Base-by-base conservation (phyloP, 2,113 vertebrate genomes). In the Tyto alba region DNA sequence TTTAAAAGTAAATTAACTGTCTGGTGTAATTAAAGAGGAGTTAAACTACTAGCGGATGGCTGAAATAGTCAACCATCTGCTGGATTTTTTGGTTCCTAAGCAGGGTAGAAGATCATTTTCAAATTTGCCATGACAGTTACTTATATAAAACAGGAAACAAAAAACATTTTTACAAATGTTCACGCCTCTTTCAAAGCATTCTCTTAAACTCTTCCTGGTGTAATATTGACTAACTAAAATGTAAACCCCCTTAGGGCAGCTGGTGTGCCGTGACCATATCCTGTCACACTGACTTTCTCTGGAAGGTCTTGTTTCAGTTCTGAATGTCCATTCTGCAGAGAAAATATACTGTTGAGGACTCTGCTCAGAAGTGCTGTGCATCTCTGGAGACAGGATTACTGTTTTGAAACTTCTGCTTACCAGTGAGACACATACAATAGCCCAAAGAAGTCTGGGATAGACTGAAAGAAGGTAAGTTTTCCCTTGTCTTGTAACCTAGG, bases 1-100 rank as follows among this genome's bases (percentile, higher is more conserved):
- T 95, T 92, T 86, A 57, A 27, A 89, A 90, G 41, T 36, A 93
- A 88, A 94, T 93, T 79, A 93, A 25, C 45, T 95, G 78, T 95
- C 66, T 96, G 60, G 29, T 95, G 16, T 91, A 96, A 95, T 91
- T 96, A 96, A 62, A 92, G 64, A 95, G 84, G 45, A 85, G 57
- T 84, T 69, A 96, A 92, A 91, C 50, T 81, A 80, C 85, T 92
- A 93, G 60, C 21, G n/a, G 22, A 74, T 75, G 38, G 22, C 55
- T 95, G 55, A 95, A 90, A 89, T 55, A 92, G 68, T 56, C 48
- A 93, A 68, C 89, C 87, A 96, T 92, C 86, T 97, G 91, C 48
- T 96, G 40, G 55, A 69, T 56, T 45, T 69, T 96, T 96, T 94
- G 27, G 27, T 88, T 97, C n/a, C 76, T 72, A 32, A 40, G 17